A percentile compares a stretch with the other conserved stretches of the same genome.
Evolutionary conservation across 2,888 invertebrate genomes (phyloP).

Genomic region (Epistrophe grossulariae): DNA sequence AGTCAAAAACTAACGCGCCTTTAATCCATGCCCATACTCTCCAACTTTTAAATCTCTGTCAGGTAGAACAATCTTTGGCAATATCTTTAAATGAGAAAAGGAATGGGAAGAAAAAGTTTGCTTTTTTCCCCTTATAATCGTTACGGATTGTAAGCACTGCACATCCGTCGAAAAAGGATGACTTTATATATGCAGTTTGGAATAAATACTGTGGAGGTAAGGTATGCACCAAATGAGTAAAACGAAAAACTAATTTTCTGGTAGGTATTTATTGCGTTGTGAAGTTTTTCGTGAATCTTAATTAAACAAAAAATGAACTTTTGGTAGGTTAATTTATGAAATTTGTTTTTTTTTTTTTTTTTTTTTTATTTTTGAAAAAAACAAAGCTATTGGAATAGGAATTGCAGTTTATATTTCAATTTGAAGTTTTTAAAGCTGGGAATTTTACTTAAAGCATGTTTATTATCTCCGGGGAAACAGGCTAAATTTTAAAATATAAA

Average conservation of each 20-base stretch:
- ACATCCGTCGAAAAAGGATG: not conserved
- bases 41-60: not conserved
- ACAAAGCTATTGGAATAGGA: not conserved
- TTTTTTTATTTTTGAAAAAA: no score
- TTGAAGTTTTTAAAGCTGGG: no score
- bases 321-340: not conserved
- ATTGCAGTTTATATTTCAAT: not conserved
- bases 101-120: not conserved
- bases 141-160: not conserved
- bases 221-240: not conserved
- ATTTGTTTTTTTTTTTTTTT: not conserved
- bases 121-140: not conserved
- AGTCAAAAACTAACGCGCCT: not conserved
- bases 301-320: not conserved
- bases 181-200: not conserved
- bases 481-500: no score
- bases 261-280: not conserved
- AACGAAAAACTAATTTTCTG: not conserved
- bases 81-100: conserved; percentile 11
- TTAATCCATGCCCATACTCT: not conserved
- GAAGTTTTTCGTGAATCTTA: not conserved
- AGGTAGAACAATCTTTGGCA: conserved; percentile 6
- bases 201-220: not conserved
- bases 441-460: no score
- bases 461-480: no score